These are phyloP conservation scores for Mythimna impura DNA, from an alignment of 2,888 invertebrate genomes.

Conservation along the genomic window DNA sequence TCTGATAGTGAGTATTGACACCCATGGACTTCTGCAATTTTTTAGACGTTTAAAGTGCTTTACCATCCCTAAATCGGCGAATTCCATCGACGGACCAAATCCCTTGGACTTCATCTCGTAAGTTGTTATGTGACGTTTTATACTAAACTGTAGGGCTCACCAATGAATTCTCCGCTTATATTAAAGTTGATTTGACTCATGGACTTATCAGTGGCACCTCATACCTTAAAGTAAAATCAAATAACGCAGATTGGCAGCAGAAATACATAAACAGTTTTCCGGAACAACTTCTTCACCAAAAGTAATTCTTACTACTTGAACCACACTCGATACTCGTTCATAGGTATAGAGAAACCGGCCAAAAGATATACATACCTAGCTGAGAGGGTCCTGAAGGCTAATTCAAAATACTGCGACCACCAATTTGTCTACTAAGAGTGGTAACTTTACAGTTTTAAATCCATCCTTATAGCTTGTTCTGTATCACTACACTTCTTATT, in stretches of 20 bases:
- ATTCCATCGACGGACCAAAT: not conserved
- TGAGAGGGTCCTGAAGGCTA: not conserved
- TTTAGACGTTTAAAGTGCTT: not conserved
- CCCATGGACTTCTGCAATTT: not conserved
- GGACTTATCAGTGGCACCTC: not conserved
- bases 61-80: not conserved
- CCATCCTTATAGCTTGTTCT: too few relatives aligned
- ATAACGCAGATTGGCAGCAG: not conserved
- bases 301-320: too few relatives aligned
- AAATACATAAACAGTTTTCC: not conserved
- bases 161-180: too few relatives aligned
- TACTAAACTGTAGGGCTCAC: not conserved
- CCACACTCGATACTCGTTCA: not conserved
- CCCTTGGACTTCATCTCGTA: not conserved
- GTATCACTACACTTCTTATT: not conserved
- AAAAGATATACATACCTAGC: not conserved
- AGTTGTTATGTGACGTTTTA: not conserved
- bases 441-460: not conserved
- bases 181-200: not conserved
- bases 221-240: not conserved
- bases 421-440: not conserved
- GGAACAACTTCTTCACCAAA: too few relatives aligned
- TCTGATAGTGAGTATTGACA: too few relatives aligned
- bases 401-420: not conserved
- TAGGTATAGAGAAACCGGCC: not conserved